Evolutionary conservation across 2,113 vertebrate genomes (phyloP), one percentile per base, ranked within the genome.

Genomic region (Centropristis striata): DNA sequence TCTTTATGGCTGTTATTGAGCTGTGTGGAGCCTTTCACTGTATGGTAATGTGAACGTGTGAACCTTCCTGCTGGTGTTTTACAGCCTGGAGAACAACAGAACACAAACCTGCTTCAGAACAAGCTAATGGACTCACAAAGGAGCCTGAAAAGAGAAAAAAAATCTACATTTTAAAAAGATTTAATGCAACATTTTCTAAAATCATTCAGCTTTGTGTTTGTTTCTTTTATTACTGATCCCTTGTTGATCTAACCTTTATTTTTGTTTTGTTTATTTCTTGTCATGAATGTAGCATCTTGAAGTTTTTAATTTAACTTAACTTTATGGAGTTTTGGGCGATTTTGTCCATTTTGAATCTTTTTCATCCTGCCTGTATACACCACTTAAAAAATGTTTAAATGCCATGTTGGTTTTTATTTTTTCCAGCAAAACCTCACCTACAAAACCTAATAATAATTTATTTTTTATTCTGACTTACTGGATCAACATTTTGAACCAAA

Each of bases 11-110:
- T 71, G 47, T 28, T 75, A 16, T 49, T 71, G 83, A 54, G 55
- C 47, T 14, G 21, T 37, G 47, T 16, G 41, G 58, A 77, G 58
- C 37, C 44, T 44, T 46, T 74, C 60, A 53, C 58, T 88, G 36
- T 83, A 54, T 61, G 57, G 44, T 78, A 66, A 74, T 80, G 54
- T 44, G 41, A 75, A n/a, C n/a, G n/a, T n/a, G n/a, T n/a, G n/a
- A n/a, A n/a, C n/a, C n/a, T 28, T 32, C n/a, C 11, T 16, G 15
- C n/a, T n/a, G n/a, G 15, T 71, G 66, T 57, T 63, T 21, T 53
- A 16, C 36, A 37, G 54, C 6, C 4, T 8, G 15, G 25, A 65
- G 18, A 47, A 12, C n/a, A 39, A 54, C 16, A 20, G 2, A 12
- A 5, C 15, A 23, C 32, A 39, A 8, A 27, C 10, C 55, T 23